phyloP scores from a whole-genome alignment of 2,113 vertebrate species.

The Heptranchias perlo region DNA sequence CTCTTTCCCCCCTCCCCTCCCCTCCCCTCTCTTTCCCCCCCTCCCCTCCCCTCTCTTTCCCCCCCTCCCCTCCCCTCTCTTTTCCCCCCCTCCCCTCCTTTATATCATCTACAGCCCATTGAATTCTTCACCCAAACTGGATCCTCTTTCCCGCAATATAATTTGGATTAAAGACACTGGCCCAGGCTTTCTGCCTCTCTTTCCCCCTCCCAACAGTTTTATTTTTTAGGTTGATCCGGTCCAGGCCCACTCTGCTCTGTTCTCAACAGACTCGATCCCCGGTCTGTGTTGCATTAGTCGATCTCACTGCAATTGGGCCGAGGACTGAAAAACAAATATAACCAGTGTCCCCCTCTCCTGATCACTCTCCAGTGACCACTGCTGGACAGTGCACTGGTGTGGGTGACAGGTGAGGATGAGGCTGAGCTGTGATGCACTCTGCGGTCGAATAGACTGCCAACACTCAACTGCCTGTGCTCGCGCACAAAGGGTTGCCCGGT shows the following conservation, averaged over 20 bases:
- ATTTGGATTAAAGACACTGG: not conserved
- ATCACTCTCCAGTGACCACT: not conserved
- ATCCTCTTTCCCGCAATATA: not conserved
- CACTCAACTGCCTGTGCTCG: not conserved
- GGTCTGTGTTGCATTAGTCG: too few species aligned
- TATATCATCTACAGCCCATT: too few species aligned
- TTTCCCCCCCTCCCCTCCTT: not conserved
- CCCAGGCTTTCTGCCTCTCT: not conserved
- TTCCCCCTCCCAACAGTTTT: not conserved
- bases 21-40: too few species aligned
- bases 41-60: not conserved
- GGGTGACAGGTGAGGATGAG: too few species aligned
- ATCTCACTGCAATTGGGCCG: too few species aligned
- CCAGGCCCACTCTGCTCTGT: too few species aligned
- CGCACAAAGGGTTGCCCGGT: not conserved
- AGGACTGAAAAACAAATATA: slow-evolving; percentile 63
- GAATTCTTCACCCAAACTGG: too few species aligned
- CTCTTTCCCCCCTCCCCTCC: too few species aligned
- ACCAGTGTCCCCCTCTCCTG: slow-evolving; percentile 55
- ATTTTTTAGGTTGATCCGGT: slow-evolving; percentile 44
- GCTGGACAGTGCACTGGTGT: too few species aligned
- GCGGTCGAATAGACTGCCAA: not conserved
- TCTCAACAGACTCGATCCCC: too few species aligned
- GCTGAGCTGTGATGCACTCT: too few species aligned
- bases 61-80: not conserved